Conservation (phyloP, 1,140 invertebrate genomes). For the Oreohelix idahoensis region DNA sequence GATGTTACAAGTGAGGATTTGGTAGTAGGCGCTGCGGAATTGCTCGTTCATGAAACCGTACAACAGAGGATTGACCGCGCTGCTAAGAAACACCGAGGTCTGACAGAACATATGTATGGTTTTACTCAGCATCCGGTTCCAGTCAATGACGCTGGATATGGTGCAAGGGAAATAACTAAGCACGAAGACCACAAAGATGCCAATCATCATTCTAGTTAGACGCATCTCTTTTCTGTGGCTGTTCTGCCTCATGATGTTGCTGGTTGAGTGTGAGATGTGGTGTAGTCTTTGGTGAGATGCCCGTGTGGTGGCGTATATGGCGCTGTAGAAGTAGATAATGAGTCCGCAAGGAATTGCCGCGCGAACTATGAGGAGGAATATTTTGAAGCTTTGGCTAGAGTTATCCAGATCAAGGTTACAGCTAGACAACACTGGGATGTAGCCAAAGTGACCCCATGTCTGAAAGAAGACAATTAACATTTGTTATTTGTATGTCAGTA, state of each 20-base stretch:
- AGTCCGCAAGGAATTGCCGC: conserved; percentile 53
- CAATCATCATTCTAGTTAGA: conserved; percentile 59
- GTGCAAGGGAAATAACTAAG: conserved; percentile 62
- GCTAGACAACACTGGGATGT: conserved; percentile 52
- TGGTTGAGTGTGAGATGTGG: not conserved
- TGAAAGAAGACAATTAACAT: not conserved
- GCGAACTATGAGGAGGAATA: conserved; percentile 54
- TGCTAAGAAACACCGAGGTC: conserved; percentile 55
- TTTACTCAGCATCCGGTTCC: conserved; percentile 54
- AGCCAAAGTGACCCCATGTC: conserved; percentile 49
- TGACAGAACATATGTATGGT: conserved; percentile 59
- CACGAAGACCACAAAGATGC: conserved; percentile 59
- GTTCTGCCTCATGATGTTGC: conserved; percentile 25
- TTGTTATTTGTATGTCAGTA: too few species aligned
- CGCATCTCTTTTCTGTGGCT: conserved; percentile 53
- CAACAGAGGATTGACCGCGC: conserved; percentile 76
- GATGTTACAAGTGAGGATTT: conserved; percentile 75
- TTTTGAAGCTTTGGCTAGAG: conserved; percentile 56
- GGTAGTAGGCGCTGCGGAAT: conserved; percentile 88
- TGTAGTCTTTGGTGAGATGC: conserved; percentile 48
- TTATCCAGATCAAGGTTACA: conserved; percentile 59
- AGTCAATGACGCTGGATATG: conserved; percentile 57
- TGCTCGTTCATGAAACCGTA: conserved; percentile 90
- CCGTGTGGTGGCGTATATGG: conserved; percentile 53
- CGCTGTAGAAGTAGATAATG: conserved; percentile 56